Evolutionary conservation across 2,888 invertebrate species (phyloP).

Genomic region (Smittia aterrima): DNA sequence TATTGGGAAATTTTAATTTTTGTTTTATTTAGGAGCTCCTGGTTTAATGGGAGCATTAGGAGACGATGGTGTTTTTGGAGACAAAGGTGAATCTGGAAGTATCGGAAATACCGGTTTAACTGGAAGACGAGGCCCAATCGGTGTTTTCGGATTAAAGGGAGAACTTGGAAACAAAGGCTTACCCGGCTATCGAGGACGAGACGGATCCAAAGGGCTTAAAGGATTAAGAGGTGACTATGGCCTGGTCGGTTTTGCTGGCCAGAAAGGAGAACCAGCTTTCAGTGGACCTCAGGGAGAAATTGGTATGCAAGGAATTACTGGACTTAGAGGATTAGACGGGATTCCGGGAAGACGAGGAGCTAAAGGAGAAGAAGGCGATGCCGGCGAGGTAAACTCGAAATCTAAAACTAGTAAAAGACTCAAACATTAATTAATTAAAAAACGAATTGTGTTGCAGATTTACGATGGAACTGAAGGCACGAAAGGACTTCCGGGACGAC

Average conservation of each 20-base stretch:
- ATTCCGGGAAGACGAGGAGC: conserved; percentile 41
- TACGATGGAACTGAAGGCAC: conserved; percentile 56
- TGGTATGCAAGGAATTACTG: conserved; percentile 51
- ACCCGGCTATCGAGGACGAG: conserved; percentile 9
- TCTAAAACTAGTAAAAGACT: background rate
- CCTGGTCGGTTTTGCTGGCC: conserved; percentile 51
- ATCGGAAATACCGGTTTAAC: conserved; percentile 55
- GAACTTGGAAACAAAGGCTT: conserved; percentile 46
- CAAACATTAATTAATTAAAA: background rate
- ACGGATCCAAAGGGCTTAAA: conserved; percentile 51
- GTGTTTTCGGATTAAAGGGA: conserved; percentile 50
- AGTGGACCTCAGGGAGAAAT: conserved; percentile 62
- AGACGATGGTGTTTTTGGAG: conserved; percentile 55
- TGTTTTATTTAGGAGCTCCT: conserved; percentile 41
- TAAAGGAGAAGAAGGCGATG: conserved; percentile 60
- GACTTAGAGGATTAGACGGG: conserved; percentile 55
- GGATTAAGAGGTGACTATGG: conserved; percentile 53
- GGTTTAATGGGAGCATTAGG: conserved; percentile 39
- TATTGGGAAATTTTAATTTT: background rate
- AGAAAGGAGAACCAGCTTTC: conserved; percentile 61
- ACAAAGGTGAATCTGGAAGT: conserved; percentile 58
- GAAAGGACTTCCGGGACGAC: conserved; percentile 63
- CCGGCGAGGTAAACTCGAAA: conserved; percentile 54
- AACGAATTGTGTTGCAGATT: conserved; percentile 45
- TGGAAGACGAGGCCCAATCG: conserved; percentile 53